Conservation (phyloP, 2,113 vertebrate genomes). For the Guaruba guarouba region DNA sequence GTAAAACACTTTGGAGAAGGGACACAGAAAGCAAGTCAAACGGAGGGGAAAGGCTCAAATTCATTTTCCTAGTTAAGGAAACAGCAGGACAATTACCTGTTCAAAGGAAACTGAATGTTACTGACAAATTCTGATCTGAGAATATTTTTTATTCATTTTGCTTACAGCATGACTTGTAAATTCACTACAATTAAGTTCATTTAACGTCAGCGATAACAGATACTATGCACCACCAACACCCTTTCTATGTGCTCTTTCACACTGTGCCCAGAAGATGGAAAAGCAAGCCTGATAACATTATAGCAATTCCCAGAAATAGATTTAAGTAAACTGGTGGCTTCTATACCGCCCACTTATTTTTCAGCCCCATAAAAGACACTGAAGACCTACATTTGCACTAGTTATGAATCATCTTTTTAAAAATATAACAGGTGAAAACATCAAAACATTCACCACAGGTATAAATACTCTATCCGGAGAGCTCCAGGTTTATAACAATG, state of each 20-base stretch:
- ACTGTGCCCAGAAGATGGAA: neutral
- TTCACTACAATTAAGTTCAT: neutral
- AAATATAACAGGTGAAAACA: neutral
- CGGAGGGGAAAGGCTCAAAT: neutral
- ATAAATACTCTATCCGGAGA: conserved; percentile 24
- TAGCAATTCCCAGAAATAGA: neutral
- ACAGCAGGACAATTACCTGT: neutral
- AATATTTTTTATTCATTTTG: neutral
- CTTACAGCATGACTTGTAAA: neutral
- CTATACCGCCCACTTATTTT: conserved; percentile 17
- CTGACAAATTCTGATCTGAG: neutral
- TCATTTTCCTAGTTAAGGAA: neutral
- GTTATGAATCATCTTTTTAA: conserved; percentile 8
- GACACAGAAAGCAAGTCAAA: neutral
- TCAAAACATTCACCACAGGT: neutral
- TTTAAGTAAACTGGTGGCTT: neutral
- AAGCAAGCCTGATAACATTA: neutral
- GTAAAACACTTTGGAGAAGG: neutral
- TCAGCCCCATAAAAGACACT: neutral
- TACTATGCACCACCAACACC: neutral
- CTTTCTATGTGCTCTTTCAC: neutral
- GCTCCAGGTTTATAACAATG: conserved; percentile 10
- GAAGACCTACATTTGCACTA: neutral
- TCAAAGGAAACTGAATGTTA: neutral
- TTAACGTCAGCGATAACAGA: neutral